Conservation (phyloP, 2,113 vertebrate genomes). For the Cynopterus brachyotis region DNA sequence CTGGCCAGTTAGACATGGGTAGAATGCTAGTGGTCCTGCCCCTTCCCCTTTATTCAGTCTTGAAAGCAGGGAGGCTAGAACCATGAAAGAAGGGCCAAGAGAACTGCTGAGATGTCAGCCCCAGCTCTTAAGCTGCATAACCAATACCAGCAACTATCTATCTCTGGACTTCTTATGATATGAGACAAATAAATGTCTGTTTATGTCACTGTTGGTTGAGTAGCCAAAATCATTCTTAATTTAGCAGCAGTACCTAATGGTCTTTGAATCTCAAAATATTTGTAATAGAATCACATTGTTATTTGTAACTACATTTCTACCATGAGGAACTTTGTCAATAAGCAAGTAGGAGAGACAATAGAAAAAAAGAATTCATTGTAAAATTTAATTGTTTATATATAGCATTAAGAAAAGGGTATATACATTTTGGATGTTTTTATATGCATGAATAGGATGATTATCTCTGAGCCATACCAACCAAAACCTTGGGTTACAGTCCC, state of each 20-base stretch:
- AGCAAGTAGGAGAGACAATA: background rate
- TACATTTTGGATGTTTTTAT: background rate
- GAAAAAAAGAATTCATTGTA: background rate
- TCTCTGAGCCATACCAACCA: background rate
- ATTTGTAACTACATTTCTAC: slow-evolving; percentile 15
- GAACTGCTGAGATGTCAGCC: background rate
- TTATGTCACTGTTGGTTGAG: background rate
- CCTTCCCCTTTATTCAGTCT: background rate
- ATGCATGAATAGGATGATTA: background rate
- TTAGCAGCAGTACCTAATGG: background rate
- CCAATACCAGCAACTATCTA: background rate
- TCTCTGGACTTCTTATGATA: background rate
- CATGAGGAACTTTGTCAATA: slow-evolving; percentile 5
- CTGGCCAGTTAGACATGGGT: background rate
- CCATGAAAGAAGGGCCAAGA: background rate
- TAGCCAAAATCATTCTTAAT: slow-evolving; percentile 21
- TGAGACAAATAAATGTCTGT: background rate
- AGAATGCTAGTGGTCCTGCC: background rate
- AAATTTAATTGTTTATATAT: background rate
- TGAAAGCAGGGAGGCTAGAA: background rate
- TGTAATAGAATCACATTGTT: slow-evolving; percentile 24
- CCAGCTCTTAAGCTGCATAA: background rate
- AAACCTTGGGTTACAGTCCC: background rate
- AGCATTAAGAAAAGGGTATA: background rate
- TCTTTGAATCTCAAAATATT: background rate